These are phyloP conservation scores for Drosophila sordidula DNA, from an alignment of 2,888 invertebrate genomes.

Conservation along the genomic window DNA sequence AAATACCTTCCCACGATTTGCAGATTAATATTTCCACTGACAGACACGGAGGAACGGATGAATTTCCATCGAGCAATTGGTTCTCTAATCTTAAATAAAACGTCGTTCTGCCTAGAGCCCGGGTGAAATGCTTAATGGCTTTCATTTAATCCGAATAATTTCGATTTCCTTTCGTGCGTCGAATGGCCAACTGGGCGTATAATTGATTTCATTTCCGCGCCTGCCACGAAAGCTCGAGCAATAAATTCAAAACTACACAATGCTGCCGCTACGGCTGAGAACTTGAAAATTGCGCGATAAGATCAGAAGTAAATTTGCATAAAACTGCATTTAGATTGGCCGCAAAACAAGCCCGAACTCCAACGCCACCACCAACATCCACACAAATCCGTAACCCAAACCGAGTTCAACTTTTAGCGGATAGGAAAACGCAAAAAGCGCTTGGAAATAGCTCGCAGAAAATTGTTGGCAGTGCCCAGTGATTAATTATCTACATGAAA, in stretches of 20 bases:
- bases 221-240: slow-evolving; percentile 61
- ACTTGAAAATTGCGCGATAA: slow-evolving; percentile 70
- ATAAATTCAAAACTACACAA: slow-evolving; percentile 59
- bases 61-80: neutral
- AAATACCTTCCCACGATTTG: too few species aligned
- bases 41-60: too few species aligned
- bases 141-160: slow-evolving; percentile 66
- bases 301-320: slow-evolving; percentile 73
- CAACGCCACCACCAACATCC: slow-evolving; percentile 17
- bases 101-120: neutral
- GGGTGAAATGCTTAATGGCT: slow-evolving; percentile 40
- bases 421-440: slow-evolving; percentile 27
- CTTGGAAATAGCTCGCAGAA: slow-evolving; percentile 54
- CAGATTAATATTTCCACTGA: too few species aligned
- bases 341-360: slow-evolving; percentile 48
- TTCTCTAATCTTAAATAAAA: neutral
- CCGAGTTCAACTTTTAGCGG: slow-evolving; percentile 43
- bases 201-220: slow-evolving; percentile 75
- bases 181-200: slow-evolving; percentile 72
- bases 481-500: slow-evolving; percentile 82
- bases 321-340: slow-evolving; percentile 72
- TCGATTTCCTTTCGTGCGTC: slow-evolving; percentile 72
- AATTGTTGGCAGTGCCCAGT: slow-evolving; percentile 64
- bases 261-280: slow-evolving; percentile 32
- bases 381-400: slow-evolving; percentile 30